Conservation (phyloP, 2,888 invertebrate genomes). For the Chrysolina oricalcia region DNA sequence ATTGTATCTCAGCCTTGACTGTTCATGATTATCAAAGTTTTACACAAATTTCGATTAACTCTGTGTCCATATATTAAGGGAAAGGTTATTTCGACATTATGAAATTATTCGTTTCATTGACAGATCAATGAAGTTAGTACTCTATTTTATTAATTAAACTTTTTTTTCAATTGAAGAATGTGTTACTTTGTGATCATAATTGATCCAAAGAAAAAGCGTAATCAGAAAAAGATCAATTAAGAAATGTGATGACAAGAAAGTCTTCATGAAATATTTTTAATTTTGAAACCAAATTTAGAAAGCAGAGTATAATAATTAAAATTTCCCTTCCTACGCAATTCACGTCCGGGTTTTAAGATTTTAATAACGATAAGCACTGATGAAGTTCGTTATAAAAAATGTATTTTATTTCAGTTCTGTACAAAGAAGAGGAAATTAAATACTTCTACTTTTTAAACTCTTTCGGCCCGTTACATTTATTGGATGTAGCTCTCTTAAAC, state of each 20-base stretch:
- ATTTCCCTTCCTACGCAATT: slow-evolving; percentile 48
- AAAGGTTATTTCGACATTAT: too few species aligned
- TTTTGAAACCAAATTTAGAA: slow-evolving; percentile 38
- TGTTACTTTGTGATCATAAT: too few species aligned
- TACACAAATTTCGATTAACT: too few species aligned
- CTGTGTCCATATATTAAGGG: too few species aligned
- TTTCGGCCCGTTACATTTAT: slow-evolving; percentile 26
- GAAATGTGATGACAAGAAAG: slow-evolving; percentile 2
- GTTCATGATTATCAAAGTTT: too few species aligned
- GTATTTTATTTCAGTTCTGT: slow-evolving; percentile 46
- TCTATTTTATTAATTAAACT: too few species aligned
- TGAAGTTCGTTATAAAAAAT: slow-evolving; percentile 46
- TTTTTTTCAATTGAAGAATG: too few species aligned
- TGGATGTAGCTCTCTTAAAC: slow-evolving; percentile 18
- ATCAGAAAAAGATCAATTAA: background rate
- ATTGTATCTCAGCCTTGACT: too few species aligned
- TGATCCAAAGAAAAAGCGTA: too few species aligned
- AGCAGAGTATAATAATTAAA: slow-evolving; percentile 49
- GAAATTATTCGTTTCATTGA: too few species aligned
- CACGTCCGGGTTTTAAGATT: slow-evolving; percentile 50
- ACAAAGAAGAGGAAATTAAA: slow-evolving; percentile 45
- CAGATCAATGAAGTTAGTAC: too few species aligned
- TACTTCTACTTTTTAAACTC: slow-evolving; percentile 34
- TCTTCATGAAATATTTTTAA: slow-evolving; percentile 18
- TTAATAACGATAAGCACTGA: slow-evolving; percentile 51